Base-by-base conservation (phyloP, 2,113 vertebrate species). In the Perca schrenkii region DNA sequence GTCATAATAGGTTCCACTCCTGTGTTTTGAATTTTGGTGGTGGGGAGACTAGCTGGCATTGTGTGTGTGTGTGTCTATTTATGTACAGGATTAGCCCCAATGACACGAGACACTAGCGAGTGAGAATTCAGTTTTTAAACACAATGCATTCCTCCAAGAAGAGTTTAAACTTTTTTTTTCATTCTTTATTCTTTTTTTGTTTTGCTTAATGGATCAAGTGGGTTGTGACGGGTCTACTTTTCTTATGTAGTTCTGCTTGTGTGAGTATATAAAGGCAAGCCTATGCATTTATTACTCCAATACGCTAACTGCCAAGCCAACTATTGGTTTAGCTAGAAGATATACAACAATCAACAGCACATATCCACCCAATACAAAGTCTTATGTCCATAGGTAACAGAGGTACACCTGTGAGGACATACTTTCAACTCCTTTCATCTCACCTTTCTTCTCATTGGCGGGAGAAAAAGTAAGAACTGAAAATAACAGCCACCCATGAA, bases 361-460 rank as follows among this genome's bases (percentile, higher is more conserved):
- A 63, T 16, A 28, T 54, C 62, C 8, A 62, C 49, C 40, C 28
- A 67, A 47, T 13, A 22, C 6, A 77, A 72, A 60, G 60, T 19
- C 2, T 21, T 67, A 12, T 40, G 21, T 56, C 15, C 21, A 47
- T 5, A 25, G 0, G 0, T 6, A 46, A 31, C 36, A 8, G 36
- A 40, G 36, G 36, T 43, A 64, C 40, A 84, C 64, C 71, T 72
- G 40, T n/a, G 66, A 28, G 28, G 58, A 84, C 62, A 60, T 25
- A 34, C 43, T 56, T 54, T 40, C 36, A 62, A 50, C 34, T 54
- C 22, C 56, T 69, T 17, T 54, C 6, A 36, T 74, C 73, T 56
- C 22, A 40, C 19, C 47, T 7, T 58, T 71, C 19, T 28, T 74
- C 63, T 56, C 19, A 77, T 8, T 28, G 8, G 17, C 31, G 10